Base-by-base conservation (phyloP, 2,888 invertebrate genomes). In the Caenorhabditis sp. region DNA sequence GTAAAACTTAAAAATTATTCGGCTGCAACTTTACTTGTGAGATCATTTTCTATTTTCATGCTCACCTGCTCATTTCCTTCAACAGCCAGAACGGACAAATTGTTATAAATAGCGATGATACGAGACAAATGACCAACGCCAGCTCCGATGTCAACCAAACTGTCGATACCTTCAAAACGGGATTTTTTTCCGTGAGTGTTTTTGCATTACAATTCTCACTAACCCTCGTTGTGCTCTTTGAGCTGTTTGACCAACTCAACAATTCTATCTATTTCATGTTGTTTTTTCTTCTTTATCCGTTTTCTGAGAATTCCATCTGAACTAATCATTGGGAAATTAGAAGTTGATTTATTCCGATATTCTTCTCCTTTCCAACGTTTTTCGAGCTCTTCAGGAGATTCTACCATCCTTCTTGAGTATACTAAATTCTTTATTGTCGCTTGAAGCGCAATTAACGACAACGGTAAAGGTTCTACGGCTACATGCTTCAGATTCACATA, bases 121-220 rank as follows among this genome's bases (percentile, higher is more conserved):
- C 84, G 62, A 0, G 84, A 84, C 6, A 84, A 63, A 65, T 84
- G 84, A 0, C 84, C 84, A 26, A 84, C 55, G 10, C 84, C 84
- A 12, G 83, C 82, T 5, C 84, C 84, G 26, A 84, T 65, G 58
- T 84, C 84, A 31, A 84, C 74, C 21, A 83, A 60, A 60, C 73
- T 75, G 24, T 81, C 77, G 31, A 64, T 69, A 53, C 66, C 67
- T 69, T 58, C 6, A 62, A 62, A 23, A 23, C 21, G 49, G 36
- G 19, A 51, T 24, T 36, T 36, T 21, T 31, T 21, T 23, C 8
- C 17, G n/a, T n/a, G n/a, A n/a, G n/a, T n/a, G n/a, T n/a, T n/a
- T n/a, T n/a, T n/a, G n/a, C n/a, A n/a, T n/a, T n/a, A n/a, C n/a
- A n/a, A n/a, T 53, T 17, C 27, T 17, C 14, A 14, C 8, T 26